These are phyloP conservation scores for Anthoscopus minutus DNA, from an alignment of 2,113 vertebrate species.

Conservation along the genomic window DNA sequence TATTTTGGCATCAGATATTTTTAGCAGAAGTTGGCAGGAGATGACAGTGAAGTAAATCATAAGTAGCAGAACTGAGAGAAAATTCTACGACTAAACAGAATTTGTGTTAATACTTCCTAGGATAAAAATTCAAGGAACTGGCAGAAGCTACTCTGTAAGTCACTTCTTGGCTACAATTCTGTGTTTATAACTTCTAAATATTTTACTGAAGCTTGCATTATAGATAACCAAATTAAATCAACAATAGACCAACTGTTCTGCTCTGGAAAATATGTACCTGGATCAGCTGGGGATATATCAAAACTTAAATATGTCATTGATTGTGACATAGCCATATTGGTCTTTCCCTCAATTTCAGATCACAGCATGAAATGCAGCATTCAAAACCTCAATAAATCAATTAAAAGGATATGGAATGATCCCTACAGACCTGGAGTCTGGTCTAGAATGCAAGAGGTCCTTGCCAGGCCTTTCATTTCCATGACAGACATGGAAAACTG, in stretches of 20 bases:
- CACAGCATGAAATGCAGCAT: neutral
- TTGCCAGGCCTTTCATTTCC: neutral
- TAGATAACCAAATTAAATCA: neutral
- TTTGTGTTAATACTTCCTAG: neutral
- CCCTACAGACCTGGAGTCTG: neutral
- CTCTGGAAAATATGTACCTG: neutral
- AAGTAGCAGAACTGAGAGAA: conserved; percentile 13
- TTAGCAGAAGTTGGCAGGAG: conserved; percentile 14
- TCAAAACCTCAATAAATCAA: neutral
- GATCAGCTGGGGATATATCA: neutral
- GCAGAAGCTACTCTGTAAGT: neutral
- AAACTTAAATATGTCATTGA: neutral
- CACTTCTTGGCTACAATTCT: neutral
- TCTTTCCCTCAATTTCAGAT: neutral
- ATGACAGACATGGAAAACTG: neutral
- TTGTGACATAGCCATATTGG: neutral
- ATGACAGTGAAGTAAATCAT: neutral
- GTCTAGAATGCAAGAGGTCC: neutral
- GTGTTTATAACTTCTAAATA: neutral
- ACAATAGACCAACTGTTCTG: neutral
- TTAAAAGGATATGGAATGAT: neutral
- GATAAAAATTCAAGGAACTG: neutral
- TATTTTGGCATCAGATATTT: conserved; percentile 27
- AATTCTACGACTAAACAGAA: neutral
- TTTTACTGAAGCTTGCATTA: conserved; percentile 1